Percentiles rank a stretch among this genome's conserved stretches.
phyloP scores from a whole-genome alignment of 2,888 invertebrate genomes.

The Acronicta leporina region DNA sequence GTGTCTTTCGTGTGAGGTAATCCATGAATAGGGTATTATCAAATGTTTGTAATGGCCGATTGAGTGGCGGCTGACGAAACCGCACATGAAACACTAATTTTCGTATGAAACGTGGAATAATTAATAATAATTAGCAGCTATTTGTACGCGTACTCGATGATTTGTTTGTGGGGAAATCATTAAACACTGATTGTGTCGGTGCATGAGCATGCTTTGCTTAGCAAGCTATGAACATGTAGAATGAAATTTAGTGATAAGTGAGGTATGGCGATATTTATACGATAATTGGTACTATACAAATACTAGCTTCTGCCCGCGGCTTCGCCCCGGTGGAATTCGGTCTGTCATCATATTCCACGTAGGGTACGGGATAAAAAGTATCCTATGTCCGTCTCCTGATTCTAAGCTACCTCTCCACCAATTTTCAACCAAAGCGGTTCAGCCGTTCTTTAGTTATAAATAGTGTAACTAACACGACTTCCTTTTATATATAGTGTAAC shows the following conservation, averaged over 20 bases:
- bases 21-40: conserved; percentile 79
- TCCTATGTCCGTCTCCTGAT: no score
- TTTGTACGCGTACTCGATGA: conserved; percentile 40
- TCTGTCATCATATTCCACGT: no score
- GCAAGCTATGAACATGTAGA: not conserved
- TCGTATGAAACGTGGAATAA: conserved; percentile 54
- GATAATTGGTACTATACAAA: no score
- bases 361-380: no score
- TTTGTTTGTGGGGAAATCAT: conserved; percentile 45
- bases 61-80: conserved; percentile 56
- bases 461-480: no score
- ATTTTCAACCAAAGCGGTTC: no score
- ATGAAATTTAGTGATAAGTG: conserved; percentile 1
- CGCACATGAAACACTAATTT: conserved; percentile 37
- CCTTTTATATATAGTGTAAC: no score
- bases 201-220: not conserved
- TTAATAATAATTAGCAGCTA: conserved; percentile 53
- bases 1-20: conserved; percentile 68
- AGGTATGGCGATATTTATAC: no score
- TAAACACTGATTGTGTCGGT: conserved; percentile 16
- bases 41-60: conserved; percentile 74
- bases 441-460: no score
- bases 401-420: no score
- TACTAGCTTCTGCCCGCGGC: no score
- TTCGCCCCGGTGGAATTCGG: no score